These are phyloP conservation scores for Dromius quadrimaculatus DNA, from an alignment of 2,888 invertebrate species.

Conservation along the genomic window DNA sequence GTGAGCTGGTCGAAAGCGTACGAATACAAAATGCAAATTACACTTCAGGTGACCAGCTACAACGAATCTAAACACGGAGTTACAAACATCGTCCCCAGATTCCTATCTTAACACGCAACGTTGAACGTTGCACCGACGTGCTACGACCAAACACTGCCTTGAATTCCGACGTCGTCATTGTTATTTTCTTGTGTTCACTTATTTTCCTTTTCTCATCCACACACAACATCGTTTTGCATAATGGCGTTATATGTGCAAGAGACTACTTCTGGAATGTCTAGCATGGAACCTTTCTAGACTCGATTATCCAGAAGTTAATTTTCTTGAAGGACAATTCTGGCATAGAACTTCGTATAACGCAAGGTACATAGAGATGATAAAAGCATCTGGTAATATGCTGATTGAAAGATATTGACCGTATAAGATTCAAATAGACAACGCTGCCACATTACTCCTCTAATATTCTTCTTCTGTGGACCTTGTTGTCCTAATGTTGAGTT, in stretches of 20 bases:
- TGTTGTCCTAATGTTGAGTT: too few species aligned
- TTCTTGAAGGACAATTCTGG: too few species aligned
- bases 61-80: constrained; percentile 52
- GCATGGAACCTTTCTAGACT: not conserved
- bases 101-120: constrained; percentile 45
- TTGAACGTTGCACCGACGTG: not conserved
- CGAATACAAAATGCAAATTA: constrained; percentile 52
- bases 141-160: not conserved
- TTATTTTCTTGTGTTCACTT: not conserved
- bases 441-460: too few species aligned
- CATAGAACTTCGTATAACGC: too few species aligned
- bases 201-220: not conserved
- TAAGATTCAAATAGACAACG: too few species aligned
- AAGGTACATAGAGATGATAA: too few species aligned
- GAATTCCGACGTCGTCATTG: not conserved
- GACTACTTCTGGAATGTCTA: not conserved
- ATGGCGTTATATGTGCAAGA: not conserved
- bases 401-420: too few species aligned
- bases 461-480: too few species aligned
- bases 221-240: not conserved
- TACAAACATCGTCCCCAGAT: constrained; percentile 43
- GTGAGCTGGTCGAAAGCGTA: constrained; percentile 11
- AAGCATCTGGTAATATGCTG: too few species aligned
- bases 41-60: constrained; percentile 51
- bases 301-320: not conserved